phyloP scores from a whole-genome alignment of 1,140 invertebrate species.

The Littorina saxatilis region DNA sequence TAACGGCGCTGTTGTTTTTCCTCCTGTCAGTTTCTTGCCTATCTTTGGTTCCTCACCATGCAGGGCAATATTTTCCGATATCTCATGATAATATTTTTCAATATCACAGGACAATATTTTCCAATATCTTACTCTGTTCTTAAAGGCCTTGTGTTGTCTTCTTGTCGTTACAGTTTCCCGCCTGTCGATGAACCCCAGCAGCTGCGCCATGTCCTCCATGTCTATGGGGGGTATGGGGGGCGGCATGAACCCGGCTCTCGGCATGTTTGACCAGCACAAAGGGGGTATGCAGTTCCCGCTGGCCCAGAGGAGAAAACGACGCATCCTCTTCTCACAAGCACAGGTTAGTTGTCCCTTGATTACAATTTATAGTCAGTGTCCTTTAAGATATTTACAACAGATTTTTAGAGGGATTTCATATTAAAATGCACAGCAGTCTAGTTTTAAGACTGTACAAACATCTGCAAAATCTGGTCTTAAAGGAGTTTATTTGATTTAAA shows the following conservation, averaged over 20 bases:
- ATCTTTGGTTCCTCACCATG: too few relatives aligned
- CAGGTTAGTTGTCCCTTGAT: conserved; percentile 91
- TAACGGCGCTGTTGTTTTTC: too few relatives aligned
- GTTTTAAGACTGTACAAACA: background rate
- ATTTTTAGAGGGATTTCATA: background rate
- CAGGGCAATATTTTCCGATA: too few relatives aligned
- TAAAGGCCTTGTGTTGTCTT: conserved; percentile 31
- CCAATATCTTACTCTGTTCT: too few relatives aligned
- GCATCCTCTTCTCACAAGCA: conserved; percentile 97
- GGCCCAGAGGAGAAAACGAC: conserved; percentile 85
- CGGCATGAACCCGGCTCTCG: conserved; percentile 62
- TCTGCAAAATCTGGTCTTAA: background rate
- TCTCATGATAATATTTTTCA: too few relatives aligned
- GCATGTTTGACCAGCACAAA: conserved; percentile 63
- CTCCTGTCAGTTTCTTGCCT: too few relatives aligned
- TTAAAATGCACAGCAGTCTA: background rate
- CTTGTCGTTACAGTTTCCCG: conserved; percentile 64
- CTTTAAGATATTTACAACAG: background rate
- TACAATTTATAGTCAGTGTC: background rate
- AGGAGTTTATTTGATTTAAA: too few relatives aligned
- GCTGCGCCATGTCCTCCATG: conserved; percentile 69
- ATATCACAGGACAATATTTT: too few relatives aligned
- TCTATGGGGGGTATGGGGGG: conserved; percentile 58
- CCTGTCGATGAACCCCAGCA: conserved; percentile 69
- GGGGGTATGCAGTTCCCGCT: conserved; percentile 70